Evolutionary conservation across 2,888 invertebrate species (phyloP).

Genomic region (Pyrochroa serraticornis): DNA sequence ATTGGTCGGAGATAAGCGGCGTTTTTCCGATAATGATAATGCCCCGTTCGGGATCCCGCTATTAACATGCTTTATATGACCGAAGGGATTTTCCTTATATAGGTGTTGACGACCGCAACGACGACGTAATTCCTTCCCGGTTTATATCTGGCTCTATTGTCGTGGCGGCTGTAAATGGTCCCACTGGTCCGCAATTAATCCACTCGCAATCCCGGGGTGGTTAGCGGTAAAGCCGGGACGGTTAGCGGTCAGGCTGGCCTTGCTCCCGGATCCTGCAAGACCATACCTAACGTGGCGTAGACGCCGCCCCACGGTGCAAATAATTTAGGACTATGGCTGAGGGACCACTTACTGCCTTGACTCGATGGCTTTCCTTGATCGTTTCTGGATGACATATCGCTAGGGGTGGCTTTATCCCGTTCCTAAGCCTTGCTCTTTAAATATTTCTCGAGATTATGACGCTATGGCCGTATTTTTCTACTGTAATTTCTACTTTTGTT

Average conservation of each 20-base stretch:
- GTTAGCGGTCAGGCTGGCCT: conserved; percentile 50
- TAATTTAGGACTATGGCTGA: conserved; percentile 37
- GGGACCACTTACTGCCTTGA: conserved; percentile 32
- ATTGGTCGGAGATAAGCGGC: conserved; percentile 10
- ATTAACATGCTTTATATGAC: conserved; percentile 25
- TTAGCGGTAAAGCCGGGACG: conserved; percentile 49
- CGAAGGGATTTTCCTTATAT: conserved; percentile 47
- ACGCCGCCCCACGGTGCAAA: conserved; percentile 33
- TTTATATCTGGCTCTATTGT: conserved; percentile 54
- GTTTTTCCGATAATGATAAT: conserved; percentile 21
- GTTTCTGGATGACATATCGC: conserved; percentile 13
- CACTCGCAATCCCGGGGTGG: conserved; percentile 50
- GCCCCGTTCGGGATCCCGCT: conserved; percentile 3
- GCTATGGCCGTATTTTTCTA: not conserved
- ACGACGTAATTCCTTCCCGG: conserved; percentile 51
- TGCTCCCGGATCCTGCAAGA: conserved; percentile 46
- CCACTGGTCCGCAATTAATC: conserved; percentile 56
- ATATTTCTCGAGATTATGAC: not conserved
- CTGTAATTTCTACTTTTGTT: not conserved
- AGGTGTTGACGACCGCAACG: conserved; percentile 52
- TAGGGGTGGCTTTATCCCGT: not conserved
- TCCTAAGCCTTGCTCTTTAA: too few species aligned
- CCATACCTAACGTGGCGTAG: conserved; percentile 24
- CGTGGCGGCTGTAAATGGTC: conserved; percentile 51
- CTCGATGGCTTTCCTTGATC: conserved; percentile 16